These are phyloP conservation scores for Promerops cafer DNA, from an alignment of 2,113 vertebrate species.

Conservation along the genomic window DNA sequence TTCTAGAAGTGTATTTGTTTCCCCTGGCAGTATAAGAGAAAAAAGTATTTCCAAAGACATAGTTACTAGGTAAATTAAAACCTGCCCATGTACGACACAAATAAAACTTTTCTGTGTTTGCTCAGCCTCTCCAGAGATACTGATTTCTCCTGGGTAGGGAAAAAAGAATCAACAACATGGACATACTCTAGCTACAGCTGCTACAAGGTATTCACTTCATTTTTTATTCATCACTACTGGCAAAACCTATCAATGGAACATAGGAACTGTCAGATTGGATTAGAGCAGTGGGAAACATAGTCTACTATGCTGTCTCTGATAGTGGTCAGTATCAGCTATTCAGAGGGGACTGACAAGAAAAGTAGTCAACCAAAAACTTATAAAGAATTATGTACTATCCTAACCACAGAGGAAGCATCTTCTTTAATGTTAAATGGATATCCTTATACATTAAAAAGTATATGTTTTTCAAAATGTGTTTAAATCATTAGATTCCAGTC, in stretches of 20 bases:
- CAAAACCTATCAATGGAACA: constrained; percentile 32
- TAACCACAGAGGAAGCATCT: background rate
- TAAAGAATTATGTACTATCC: background rate
- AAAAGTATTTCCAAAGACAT: background rate
- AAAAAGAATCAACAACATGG: background rate
- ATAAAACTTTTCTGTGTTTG: constrained; percentile 4
- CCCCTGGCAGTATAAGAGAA: background rate
- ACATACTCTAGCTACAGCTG: background rate
- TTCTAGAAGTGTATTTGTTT: background rate
- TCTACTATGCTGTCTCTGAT: background rate
- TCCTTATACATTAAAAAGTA: background rate
- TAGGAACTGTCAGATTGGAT: constrained; percentile 33
- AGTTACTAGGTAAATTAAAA: constrained; percentile 23
- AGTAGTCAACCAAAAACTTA: background rate
- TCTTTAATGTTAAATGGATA: background rate
- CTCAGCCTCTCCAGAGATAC: background rate
- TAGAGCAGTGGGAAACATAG: background rate
- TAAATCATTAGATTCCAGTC: background rate
- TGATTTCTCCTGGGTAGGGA: constrained; percentile 14
- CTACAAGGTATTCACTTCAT: constrained; percentile 32
- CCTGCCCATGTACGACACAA: background rate
- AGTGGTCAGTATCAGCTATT: constrained; percentile 34
- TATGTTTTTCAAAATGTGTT: background rate
- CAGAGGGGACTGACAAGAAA: background rate
- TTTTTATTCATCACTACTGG: constrained; percentile 46